phyloP scores from a whole-genome alignment of 1,140 invertebrate genomes.

The Procambarus clarkii region DNA sequence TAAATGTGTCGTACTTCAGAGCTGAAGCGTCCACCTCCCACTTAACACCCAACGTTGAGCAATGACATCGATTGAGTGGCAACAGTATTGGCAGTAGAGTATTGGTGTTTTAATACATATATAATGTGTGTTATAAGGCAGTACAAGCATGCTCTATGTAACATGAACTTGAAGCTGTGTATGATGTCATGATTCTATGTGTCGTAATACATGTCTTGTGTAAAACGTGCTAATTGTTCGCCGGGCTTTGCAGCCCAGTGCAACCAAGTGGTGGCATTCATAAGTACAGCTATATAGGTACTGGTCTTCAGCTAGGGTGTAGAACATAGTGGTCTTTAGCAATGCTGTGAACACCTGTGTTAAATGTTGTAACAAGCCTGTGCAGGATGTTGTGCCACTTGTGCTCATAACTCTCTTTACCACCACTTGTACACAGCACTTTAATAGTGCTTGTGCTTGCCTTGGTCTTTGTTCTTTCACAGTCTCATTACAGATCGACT shows the following conservation, averaged over 20 bases:
- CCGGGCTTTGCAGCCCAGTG: not conserved
- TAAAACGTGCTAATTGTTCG: not conserved
- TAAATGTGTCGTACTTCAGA: not conserved
- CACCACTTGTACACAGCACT: not conserved
- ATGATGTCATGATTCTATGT: constrained; percentile 5
- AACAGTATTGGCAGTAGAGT: not conserved
- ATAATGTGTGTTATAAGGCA: not conserved
- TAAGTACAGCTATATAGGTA: not conserved
- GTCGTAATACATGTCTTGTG: not conserved
- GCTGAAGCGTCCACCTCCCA: not conserved
- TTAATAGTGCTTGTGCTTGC: not conserved
- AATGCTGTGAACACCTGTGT: not conserved
- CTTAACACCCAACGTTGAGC: not conserved
- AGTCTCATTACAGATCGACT: not conserved
- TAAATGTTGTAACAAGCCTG: constrained; percentile 6
- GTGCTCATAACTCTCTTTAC: not conserved
- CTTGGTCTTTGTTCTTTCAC: constrained; percentile 9
- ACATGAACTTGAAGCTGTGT: not conserved
- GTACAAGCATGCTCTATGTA: not conserved
- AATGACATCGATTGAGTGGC: constrained; percentile 1
- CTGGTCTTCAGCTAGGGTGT: not conserved
- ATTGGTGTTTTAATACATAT: constrained; percentile 1
- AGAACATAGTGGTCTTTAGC: not conserved
- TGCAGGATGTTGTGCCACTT: not conserved
- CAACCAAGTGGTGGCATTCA: not conserved